Conservation (phyloP, 92 coral and sea anemone genomes). For the Epizoanthus rinbou region DNA sequence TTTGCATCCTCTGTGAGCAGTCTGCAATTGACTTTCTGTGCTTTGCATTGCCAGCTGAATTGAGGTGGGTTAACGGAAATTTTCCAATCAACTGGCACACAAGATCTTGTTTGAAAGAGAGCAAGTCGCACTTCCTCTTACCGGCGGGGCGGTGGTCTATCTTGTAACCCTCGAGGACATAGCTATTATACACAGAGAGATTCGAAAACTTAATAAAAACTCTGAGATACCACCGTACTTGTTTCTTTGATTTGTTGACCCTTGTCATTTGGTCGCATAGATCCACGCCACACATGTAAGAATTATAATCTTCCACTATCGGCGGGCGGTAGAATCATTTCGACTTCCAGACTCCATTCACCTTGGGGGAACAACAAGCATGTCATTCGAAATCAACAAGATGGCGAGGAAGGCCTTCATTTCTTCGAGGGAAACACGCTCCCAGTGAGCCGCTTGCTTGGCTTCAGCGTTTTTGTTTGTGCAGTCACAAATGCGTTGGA, state of each 20-base stretch:
- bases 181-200: neutral
- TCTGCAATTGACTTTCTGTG: neutral
- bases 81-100: neutral
- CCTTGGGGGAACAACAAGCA: conserved; percentile 47
- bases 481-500: conserved; percentile 38
- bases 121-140: neutral
- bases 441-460: conserved; percentile 42
- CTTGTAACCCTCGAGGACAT: neutral
- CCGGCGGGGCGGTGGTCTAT: neutral
- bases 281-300: conserved; percentile 61
- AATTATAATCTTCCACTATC: conserved; percentile 52
- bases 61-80: neutral
- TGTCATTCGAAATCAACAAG: conserved; percentile 51
- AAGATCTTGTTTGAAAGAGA: neutral
- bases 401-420: conserved; percentile 50
- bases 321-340: conserved; percentile 39
- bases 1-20: neutral
- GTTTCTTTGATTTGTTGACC: conserved; percentile 50
- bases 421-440: conserved; percentile 32
- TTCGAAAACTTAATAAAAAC: neutral
- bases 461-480: conserved; percentile 48
- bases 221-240: conserved; percentile 48
- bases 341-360: conserved; percentile 21
- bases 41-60: neutral
- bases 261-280: conserved; percentile 58